Percentiles rank a stretch among this genome's conserved stretches.
phyloP scores from a whole-genome alignment of 2,113 vertebrate species.

The Forbesichthys papilliferus region DNA sequence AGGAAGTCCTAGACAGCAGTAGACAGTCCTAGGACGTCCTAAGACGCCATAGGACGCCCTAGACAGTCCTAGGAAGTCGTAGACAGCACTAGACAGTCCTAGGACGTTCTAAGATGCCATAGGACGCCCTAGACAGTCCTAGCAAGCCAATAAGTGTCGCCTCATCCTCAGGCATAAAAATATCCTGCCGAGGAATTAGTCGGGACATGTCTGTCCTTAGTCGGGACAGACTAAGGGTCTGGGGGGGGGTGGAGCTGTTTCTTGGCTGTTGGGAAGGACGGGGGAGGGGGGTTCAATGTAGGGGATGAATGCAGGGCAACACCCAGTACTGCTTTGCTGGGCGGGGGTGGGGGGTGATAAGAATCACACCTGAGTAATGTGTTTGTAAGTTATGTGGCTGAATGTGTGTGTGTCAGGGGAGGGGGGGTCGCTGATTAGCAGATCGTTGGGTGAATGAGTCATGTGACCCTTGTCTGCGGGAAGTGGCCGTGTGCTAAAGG shows the following conservation, averaged over 20 bases:
- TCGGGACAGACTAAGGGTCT: constrained; percentile 23
- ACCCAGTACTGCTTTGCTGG: constrained; percentile 9
- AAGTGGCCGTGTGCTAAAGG: constrained; percentile 63
- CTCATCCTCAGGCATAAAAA: constrained; percentile 22
- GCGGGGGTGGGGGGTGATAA: not conserved
- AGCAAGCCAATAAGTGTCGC: constrained; percentile 8
- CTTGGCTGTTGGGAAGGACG: constrained; percentile 61
- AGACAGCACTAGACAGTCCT: constrained; percentile 13
- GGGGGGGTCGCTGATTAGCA: constrained; percentile 34
- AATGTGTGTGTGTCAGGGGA: constrained; percentile 9
- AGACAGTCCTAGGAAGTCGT: not conserved
- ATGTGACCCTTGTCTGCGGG: constrained; percentile 51
- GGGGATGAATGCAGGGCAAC: constrained; percentile 22
- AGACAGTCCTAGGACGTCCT: not conserved
- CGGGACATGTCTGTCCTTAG: constrained; percentile 65
- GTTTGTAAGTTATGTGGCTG: not conserved
- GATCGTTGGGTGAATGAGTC: constrained; percentile 41
- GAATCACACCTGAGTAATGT: not conserved
- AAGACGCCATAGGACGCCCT: not conserved
- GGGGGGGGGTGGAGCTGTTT: constrained; percentile 72
- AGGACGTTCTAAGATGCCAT: not conserved
- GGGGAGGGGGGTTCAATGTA: not conserved
- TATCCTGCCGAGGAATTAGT: constrained; percentile 58
- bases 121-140: no score
- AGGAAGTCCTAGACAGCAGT: no score